Percentiles rank a stretch among this genome's conserved stretches.
These are phyloP conservation scores for Actias luna DNA, from an alignment of 2,888 invertebrate genomes.

Conservation along the genomic window DNA sequence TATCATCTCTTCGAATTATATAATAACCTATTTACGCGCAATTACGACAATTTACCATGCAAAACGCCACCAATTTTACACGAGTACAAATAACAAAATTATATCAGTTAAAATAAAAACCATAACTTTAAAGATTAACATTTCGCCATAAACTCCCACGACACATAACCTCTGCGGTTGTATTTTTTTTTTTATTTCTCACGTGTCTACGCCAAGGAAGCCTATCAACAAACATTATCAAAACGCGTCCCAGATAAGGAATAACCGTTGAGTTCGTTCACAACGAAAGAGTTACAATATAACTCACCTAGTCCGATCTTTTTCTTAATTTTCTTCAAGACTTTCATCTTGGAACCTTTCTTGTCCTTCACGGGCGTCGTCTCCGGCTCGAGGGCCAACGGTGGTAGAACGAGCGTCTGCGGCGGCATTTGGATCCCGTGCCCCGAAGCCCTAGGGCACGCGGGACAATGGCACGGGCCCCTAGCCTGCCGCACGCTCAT, in stretches of 20 bases:
- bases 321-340: constrained; percentile 93
- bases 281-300: not conserved
- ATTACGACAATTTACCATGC: too few relatives aligned
- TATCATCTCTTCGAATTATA: too few relatives aligned
- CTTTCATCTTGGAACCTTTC: constrained; percentile 89
- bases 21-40: too few relatives aligned
- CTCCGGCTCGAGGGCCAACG: constrained; percentile 72
- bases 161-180: not conserved
- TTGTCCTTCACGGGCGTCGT: constrained; percentile 74
- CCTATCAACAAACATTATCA: constrained; percentile 13
- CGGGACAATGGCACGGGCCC: constrained; percentile 80
- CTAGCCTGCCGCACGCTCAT: constrained; percentile 80
- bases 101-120: too few relatives aligned
- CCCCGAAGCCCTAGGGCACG: constrained; percentile 73
- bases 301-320: constrained; percentile 93
- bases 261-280: constrained; percentile 1
- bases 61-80: too few relatives aligned
- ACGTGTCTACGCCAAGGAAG: not conserved
- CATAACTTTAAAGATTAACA: too few relatives aligned
- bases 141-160: too few relatives aligned
- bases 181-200: not conserved
- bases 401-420: constrained; percentile 71
- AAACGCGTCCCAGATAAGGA: constrained; percentile 9
- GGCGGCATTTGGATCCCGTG: constrained; percentile 57
- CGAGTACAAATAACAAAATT: too few relatives aligned